Conservation (phyloP, 2,888 invertebrate genomes). For the Drosophila mulleri region DNA sequence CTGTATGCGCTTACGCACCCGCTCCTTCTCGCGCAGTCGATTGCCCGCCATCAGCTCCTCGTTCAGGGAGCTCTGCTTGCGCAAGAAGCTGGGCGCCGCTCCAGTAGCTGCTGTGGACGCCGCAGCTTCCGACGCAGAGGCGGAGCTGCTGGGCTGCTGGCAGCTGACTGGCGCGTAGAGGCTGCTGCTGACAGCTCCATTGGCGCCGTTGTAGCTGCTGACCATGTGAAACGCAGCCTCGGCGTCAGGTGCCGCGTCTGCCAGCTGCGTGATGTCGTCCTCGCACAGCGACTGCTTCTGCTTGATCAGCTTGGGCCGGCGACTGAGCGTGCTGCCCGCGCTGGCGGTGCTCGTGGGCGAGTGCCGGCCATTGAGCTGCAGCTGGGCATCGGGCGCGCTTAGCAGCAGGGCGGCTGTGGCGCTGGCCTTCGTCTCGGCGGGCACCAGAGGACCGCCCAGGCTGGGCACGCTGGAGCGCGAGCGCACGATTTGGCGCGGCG, state of each 20-base stretch:
- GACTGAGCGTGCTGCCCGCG: conserved; percentile 72
- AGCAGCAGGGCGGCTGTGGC: conserved; percentile 48
- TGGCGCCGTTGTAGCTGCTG: conserved; percentile 78
- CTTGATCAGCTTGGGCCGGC: conserved; percentile 91
- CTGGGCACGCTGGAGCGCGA: conserved; percentile 92
- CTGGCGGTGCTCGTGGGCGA: conserved; percentile 67
- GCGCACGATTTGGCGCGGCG: conserved; percentile 89
- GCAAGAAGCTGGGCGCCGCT: conserved; percentile 75
- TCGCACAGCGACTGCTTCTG: conserved; percentile 94
- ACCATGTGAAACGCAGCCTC: conserved; percentile 72
- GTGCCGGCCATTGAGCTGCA: conserved; percentile 58
- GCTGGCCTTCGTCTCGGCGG: conserved; percentile 54
- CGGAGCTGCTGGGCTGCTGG: neutral
- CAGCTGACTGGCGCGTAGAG: conserved; percentile 44
- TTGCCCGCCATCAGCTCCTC: conserved; percentile 96
- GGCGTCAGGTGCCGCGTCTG: conserved; percentile 35
- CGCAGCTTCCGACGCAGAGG: conserved; percentile 35
- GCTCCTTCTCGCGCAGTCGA: conserved; percentile 92
- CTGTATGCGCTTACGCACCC: conserved; percentile 92
- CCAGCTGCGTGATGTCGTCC: conserved; percentile 61
- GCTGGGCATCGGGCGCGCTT: conserved; percentile 52
- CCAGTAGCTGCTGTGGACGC: neutral
- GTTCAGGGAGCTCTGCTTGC: conserved; percentile 94
- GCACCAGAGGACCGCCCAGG: conserved; percentile 85
- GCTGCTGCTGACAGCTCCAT: conserved; percentile 75